phyloP scores from a whole-genome alignment of 2,797 vertebrate genomes.

The Taeniopygia guttata region DNA sequence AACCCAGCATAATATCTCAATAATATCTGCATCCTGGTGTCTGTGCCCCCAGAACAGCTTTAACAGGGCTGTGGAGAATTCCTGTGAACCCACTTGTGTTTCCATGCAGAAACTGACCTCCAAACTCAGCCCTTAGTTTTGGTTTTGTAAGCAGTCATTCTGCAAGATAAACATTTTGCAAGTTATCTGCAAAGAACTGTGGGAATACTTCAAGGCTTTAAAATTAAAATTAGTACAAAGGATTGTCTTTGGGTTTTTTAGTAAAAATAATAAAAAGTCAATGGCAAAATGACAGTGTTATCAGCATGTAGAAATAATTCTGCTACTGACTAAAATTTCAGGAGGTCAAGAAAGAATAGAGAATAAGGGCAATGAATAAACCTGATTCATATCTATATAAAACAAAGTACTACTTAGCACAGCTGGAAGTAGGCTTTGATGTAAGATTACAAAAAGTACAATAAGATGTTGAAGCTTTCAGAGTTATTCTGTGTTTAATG shows the following conservation, averaged over 20 bases:
- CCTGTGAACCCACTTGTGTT: neutral
- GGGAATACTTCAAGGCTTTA: neutral
- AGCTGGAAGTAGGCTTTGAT: conserved; percentile 52
- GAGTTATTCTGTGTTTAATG: neutral
- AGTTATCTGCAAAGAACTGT: neutral
- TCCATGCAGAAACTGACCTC: neutral
- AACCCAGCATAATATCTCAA: neutral
- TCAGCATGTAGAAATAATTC: conserved; percentile 28
- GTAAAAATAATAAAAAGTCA: neutral
- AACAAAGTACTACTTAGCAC: conserved; percentile 46
- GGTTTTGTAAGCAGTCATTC: neutral
- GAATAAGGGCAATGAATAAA: conserved; percentile 25
- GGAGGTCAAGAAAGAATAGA: conserved; percentile 51
- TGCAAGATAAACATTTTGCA: neutral
- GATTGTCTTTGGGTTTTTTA: neutral
- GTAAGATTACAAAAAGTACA: neutral
- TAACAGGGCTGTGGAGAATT: neutral
- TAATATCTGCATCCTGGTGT: neutral
- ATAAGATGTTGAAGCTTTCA: neutral
- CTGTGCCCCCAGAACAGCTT: neutral
- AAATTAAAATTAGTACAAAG: neutral
- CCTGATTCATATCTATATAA: conserved; percentile 45
- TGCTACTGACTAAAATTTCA: conserved; percentile 23
- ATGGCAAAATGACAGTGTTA: conserved; percentile 31
- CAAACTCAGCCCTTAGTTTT: neutral